phyloP scores from a whole-genome alignment of 2,888 invertebrate species.

The Chymomyza amoena region DNA sequence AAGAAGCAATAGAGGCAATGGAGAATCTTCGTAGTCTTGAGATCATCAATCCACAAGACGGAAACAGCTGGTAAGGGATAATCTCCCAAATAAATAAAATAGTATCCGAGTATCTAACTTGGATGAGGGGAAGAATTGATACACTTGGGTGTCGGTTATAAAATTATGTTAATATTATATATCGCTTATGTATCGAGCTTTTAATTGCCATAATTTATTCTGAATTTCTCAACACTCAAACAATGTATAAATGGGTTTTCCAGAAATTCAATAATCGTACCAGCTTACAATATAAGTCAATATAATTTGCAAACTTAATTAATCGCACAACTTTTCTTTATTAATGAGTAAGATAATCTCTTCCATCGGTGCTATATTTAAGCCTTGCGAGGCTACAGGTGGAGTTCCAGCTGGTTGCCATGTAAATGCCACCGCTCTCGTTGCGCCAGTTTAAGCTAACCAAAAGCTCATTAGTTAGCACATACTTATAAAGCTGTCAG shows the following conservation, averaged over 20 bases:
- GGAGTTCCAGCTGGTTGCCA: neutral
- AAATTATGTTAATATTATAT: too few species aligned
- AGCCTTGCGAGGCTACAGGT: neutral
- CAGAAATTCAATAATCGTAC: neutral
- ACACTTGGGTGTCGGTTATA: too few species aligned
- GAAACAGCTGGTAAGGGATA: too few species aligned
- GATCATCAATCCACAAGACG: too few species aligned
- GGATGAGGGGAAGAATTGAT: too few species aligned
- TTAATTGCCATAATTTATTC: too few species aligned
- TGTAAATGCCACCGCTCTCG: neutral
- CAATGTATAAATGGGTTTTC: neutral
- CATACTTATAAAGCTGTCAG: conserved; percentile 47
- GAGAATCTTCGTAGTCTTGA: too few species aligned
- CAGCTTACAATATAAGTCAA: neutral
- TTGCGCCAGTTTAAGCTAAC: conserved; percentile 25
- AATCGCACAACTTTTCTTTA: neutral
- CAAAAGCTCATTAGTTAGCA: conserved; percentile 61
- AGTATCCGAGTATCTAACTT: too few species aligned
- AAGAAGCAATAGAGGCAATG: too few species aligned
- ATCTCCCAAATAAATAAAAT: too few species aligned
- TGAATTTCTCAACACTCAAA: too few species aligned
- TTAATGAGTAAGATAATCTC: neutral
- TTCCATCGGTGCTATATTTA: neutral
- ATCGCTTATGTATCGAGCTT: too few species aligned
- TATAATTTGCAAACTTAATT: neutral